Evolutionary conservation across 1,140 invertebrate species (phyloP), one percentile per base, ranked within the genome.

Genomic region (Aphelenchoides fujianensis): DNA sequence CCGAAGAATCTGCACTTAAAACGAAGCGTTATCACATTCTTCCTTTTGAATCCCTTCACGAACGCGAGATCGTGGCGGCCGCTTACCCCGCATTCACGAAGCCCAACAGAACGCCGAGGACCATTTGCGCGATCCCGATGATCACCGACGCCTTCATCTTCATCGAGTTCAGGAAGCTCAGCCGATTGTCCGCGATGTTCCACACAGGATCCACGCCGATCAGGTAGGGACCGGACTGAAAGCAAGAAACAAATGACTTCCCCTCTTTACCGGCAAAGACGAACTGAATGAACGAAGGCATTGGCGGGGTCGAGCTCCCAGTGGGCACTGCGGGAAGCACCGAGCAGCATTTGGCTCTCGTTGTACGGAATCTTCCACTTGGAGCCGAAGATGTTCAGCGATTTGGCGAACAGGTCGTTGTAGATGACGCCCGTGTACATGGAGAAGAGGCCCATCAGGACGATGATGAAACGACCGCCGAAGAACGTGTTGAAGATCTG

Each of bases 101-200:
- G 76, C 91, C 92, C 80, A 97, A 89, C 79, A 89, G 88, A 0
- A 97, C 91, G 69, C 95, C 95, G 85, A 97, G 97, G 54, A 94
- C 89, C 95, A 98, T 98, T 85, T 98, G 95, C 64, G 90, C 82
- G 0, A 98, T 92, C 52, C 95, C 95, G 78, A 97, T 89, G 75
- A 97, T 94, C 69, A 98, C 93, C 19, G 94, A 97, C 52, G 96
- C 86, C 85, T 98, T 98, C 95, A 98, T 98, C 88, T 98, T 98
- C 69, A 92, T 93, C 0, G 94, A 95, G 87, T 98, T 98, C 19
- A 94, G 86, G 86, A 95, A 98, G 55, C 93, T 91, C 76, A 98
- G 95, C 86, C 97, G 97, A 87, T 98, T 98, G 62, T 82, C 71
- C n/a, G 80, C 79, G 63, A 83, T 53, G 66, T 81, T 78, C 83